A percentile compares a stretch with the other conserved stretches of the same genome.
Evolutionary conservation across 2,888 invertebrate genomes (phyloP).

Genomic region (Rambutsinella grinnellia): DNA sequence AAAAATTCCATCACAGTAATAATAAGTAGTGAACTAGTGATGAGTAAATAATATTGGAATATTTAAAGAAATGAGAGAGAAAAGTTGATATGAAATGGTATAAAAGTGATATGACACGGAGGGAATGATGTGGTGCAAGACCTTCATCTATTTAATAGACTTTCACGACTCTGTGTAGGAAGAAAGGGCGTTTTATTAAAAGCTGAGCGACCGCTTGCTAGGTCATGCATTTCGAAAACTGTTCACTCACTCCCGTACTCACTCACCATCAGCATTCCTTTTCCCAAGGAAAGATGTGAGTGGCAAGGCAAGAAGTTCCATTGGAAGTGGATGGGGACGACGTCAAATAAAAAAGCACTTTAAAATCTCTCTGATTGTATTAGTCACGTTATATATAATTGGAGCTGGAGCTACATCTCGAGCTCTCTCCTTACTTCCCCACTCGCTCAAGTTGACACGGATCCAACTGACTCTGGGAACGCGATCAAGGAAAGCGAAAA

Average conservation of each 20-base stretch:
- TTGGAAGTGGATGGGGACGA: not conserved
- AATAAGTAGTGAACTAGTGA: no score
- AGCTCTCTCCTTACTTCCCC: not conserved
- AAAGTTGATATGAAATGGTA: no score
- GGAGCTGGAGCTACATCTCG: no score
- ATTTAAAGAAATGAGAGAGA: no score
- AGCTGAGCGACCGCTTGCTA: constrained; percentile 6
- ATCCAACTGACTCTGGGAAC: constrained; percentile 27
- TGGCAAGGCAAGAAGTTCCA: constrained; percentile 14
- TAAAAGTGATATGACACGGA: not conserved
- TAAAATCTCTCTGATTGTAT: not conserved
- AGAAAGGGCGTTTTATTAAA: constrained; percentile 37
- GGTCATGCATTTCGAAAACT: constrained; percentile 9
- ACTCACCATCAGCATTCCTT: not conserved
- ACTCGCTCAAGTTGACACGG: constrained; percentile 25
- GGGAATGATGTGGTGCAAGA: not conserved
- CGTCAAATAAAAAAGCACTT: not conserved
- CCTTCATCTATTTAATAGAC: not conserved
- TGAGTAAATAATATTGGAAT: not conserved
- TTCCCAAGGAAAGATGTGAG: constrained; percentile 20
- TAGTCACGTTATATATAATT: no score
- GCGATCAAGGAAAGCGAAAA: constrained; percentile 28
- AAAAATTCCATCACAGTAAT: no score
- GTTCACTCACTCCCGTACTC: not conserved
- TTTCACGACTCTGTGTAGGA: constrained; percentile 25